Conservation (phyloP, 2,888 invertebrate species). For the Heliconius hortense region DNA sequence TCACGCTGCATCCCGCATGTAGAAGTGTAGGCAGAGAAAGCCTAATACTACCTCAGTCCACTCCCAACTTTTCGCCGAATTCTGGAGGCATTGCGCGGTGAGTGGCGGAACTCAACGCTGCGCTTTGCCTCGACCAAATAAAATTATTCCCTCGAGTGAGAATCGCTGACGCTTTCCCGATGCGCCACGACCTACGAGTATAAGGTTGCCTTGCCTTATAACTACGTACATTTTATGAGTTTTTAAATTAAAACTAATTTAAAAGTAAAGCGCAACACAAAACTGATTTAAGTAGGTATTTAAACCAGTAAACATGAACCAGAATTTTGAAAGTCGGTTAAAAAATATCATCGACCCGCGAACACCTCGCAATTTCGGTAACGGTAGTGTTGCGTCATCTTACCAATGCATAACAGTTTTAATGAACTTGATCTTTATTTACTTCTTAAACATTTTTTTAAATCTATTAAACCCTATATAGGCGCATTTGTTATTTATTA, state of each 20-base stretch:
- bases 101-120: too few species aligned
- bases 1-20: too few species aligned
- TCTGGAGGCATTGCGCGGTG: too few species aligned
- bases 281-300: constrained; percentile 1
- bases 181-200: too few species aligned
- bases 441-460: background rate
- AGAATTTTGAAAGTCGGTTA: constrained; percentile 24
- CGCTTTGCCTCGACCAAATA: too few species aligned
- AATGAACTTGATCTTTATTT: constrained; percentile 23
- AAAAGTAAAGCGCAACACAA: background rate
- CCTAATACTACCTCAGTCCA: too few species aligned
- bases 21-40: too few species aligned
- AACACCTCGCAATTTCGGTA: constrained; percentile 7
- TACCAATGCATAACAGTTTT: constrained; percentile 17
- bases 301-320: constrained; percentile 14
- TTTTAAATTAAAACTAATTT: background rate
- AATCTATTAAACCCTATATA: background rate
- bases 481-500: background rate
- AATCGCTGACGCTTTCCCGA: too few species aligned
- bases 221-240: background rate
- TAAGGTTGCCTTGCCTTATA: too few species aligned
- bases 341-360: constrained; percentile 9
- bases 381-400: constrained; percentile 2
- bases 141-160: too few species aligned
- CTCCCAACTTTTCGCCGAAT: too few species aligned